A percentile compares a stretch with the other conserved stretches of the same genome.
Evolutionary conservation across 1,140 invertebrate genomes (phyloP).

Genomic region (Oppia nitens): DNA sequence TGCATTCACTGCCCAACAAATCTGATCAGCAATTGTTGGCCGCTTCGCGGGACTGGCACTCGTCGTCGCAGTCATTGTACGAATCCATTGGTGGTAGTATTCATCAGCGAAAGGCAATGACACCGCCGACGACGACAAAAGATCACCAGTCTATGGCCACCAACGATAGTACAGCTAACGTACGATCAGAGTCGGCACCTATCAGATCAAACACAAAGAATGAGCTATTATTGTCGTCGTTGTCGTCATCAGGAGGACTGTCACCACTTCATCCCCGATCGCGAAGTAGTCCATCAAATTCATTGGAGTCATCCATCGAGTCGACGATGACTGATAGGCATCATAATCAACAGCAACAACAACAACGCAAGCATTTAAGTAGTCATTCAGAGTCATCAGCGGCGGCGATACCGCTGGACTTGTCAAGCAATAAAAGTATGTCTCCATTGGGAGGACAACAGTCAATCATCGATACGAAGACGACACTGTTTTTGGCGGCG

Average conservation of each 20-base stretch:
- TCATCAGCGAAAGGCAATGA: no score
- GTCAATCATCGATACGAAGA: no score
- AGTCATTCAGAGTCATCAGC: not conserved
- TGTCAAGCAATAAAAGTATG: not conserved
- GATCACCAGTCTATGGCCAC: not conserved
- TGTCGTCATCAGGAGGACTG: no score
- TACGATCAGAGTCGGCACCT: not conserved
- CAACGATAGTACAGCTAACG: not conserved
- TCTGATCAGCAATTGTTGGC: not conserved
- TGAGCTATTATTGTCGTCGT: no score
- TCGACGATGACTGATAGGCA: not conserved
- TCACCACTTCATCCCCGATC: not conserved
- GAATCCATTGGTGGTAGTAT: no score
- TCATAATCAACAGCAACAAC: not conserved
- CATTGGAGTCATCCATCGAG: no score
- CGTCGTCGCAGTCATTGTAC: no score
- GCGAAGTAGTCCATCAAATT: not conserved
- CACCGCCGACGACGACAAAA: not conserved
- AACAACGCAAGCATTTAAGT: no score
- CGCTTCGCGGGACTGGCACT: not conserved
- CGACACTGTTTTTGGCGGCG: no score
- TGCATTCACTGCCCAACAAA: not conserved
- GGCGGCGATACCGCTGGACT: not conserved
- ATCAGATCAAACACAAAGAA: not conserved
- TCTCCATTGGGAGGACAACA: no score